Base-by-base conservation (phyloP, 2,113 vertebrate species). In the Coregonus clupeaformis region DNA sequence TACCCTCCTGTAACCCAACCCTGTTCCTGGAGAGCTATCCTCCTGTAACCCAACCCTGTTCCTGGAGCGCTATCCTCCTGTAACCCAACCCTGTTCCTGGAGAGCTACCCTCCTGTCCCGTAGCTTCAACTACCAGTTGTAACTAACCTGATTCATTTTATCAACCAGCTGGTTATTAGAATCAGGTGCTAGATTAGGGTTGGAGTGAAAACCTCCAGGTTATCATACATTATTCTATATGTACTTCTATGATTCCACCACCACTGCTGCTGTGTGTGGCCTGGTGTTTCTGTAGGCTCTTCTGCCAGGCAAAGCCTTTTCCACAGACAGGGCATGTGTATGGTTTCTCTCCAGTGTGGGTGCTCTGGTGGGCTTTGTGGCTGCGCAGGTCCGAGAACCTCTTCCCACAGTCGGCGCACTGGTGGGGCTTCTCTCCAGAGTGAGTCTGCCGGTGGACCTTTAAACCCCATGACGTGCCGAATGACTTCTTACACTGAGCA, bases 291-390 rank as follows among this genome's bases (percentile, higher is more conserved):
- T 64, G 22, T n/a, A 64, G 62, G 11, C 27, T 64, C 22, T 27
- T 27, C 11, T 16, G 62, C 11, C 27, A 27, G 12, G n/a, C 62
- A 64, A 64, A 64, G 22, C 27, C 62, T 27, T 64, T 64, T 27
- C 71, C 69, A 7, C 49, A 0, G 11, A 59, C 32, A 27, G 1
- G 71, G 63, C 68, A 86, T 57, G 75, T 42, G 75, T 74, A 67
- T 6, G 62, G 73, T 77, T 80, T 83, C 71, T 27, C 27, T 24
- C 11, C 24, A 27, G 6, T 64, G 11, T 27, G 62, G 62, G 12
- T 64, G 62, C 62, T 9, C 25, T 16, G 22, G 62, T 64, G 22
- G 62, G 29, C 18, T 2, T 0, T 0, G 45, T 2, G 47, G 52
- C 52, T 11, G 30, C 22, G 7, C 63, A 63, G 36, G 77, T 78